Percentiles rank a stretch among this genome's conserved stretches.
These are phyloP conservation scores for Pseudocheirus occidentalis DNA, from an alignment of 2,797 vertebrate genomes.

Conservation along the genomic window DNA sequence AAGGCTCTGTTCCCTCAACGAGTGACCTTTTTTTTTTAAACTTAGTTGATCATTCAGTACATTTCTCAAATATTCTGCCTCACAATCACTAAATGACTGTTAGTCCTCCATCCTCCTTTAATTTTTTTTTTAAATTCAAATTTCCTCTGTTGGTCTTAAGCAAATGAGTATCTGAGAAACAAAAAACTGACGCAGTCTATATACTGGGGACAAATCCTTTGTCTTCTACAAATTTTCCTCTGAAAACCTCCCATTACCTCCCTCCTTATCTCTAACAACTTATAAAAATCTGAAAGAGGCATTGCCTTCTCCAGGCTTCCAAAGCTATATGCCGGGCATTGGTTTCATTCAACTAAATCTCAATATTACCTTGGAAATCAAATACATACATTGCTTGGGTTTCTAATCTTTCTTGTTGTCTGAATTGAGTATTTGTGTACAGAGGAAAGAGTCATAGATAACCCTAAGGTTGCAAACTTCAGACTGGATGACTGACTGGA, in stretches of 20 bases:
- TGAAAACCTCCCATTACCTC: background rate
- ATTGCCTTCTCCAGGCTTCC: background rate
- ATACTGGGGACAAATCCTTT: background rate
- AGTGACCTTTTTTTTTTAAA: background rate
- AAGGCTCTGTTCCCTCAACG: background rate
- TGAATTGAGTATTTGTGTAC: background rate
- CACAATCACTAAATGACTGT: background rate
- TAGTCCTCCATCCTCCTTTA: background rate
- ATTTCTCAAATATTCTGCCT: background rate
- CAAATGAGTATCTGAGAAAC: background rate
- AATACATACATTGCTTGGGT: background rate
- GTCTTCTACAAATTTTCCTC: background rate
- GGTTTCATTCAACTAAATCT: background rate
- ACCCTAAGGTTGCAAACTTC: background rate
- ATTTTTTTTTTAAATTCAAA: background rate
- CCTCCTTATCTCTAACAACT: background rate
- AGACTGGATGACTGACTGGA: background rate
- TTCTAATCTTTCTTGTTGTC: background rate
- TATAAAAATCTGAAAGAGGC: background rate
- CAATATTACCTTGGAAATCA: background rate
- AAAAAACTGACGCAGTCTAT: background rate
- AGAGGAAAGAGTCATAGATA: background rate
- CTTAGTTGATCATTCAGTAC: background rate
- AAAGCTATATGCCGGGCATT: background rate
- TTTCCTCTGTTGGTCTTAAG: background rate